Percentiles rank a stretch among this genome's conserved stretches.
phyloP scores from a whole-genome alignment of 2,797 vertebrate genomes.

The Rhynchotus rufescens region DNA sequence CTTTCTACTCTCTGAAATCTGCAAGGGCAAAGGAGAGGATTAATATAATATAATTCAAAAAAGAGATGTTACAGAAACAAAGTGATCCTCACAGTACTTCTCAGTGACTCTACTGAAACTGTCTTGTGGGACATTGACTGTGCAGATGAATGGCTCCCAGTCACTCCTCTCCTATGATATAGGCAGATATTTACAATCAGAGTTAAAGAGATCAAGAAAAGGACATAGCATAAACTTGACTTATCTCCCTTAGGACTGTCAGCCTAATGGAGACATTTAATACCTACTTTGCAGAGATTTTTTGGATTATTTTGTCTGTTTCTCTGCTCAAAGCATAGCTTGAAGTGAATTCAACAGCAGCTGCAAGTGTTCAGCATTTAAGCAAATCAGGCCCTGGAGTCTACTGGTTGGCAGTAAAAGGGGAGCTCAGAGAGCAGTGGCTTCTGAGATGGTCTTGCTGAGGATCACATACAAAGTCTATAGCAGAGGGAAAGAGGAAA shows the following conservation, averaged over 20 bases:
- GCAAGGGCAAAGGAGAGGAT: background rate
- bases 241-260: background rate
- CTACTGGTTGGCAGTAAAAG: background rate
- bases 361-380: background rate
- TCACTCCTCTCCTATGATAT: background rate
- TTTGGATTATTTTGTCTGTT: background rate
- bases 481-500: background rate
- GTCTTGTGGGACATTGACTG: background rate
- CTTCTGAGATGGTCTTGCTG: background rate
- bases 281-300: background rate
- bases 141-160: rapidly evolving
- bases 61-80: background rate
- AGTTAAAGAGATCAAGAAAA: background rate
- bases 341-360: background rate
- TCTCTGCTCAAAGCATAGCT: background rate
- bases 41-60: background rate
- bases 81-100: background rate
- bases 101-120: background rate
- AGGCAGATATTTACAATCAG: background rate
- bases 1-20: background rate
- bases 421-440: background rate
- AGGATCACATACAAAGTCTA: background rate
- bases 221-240: background rate
- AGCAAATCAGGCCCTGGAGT: background rate
- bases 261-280: background rate